phyloP scores from a whole-genome alignment of 2,888 invertebrate genomes.

The Ophonus ardosiacus region DNA sequence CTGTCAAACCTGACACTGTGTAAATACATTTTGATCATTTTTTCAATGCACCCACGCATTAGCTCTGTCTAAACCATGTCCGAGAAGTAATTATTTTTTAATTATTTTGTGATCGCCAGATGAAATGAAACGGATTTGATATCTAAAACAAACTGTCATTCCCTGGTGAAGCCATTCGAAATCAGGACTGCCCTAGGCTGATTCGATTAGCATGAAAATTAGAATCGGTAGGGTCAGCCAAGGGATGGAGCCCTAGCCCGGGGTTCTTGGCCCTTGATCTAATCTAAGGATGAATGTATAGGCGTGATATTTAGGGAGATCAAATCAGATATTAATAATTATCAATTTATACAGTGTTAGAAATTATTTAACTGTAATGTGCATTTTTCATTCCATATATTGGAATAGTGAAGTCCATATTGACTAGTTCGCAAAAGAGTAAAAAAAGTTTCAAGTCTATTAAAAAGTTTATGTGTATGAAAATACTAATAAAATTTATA shows the following conservation, averaged over 20 bases:
- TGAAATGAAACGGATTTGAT: constrained; percentile 31
- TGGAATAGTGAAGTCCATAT: too few species aligned
- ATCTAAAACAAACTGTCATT: constrained; percentile 46
- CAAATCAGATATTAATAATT: constrained; percentile 34
- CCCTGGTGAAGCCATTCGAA: not conserved
- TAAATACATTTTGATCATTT: not conserved
- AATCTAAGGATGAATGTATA: not conserved
- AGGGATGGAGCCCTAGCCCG: not conserved
- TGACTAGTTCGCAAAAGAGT: too few species aligned
- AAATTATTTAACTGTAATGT: not conserved
- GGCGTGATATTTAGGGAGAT: constrained; percentile 22
- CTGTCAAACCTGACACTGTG: not conserved
- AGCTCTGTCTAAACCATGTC: constrained; percentile 19
- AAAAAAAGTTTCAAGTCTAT: too few species aligned
- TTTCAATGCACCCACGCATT: constrained; percentile 9
- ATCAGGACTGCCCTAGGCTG: constrained; percentile 17
- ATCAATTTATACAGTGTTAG: not conserved
- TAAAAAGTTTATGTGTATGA: too few species aligned
- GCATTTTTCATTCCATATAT: too few species aligned
- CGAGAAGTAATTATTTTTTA: constrained; percentile 11
- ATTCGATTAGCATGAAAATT: constrained; percentile 53
- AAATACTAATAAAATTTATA: too few species aligned
- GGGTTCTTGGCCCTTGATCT: not conserved
- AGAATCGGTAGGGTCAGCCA: constrained; percentile 49
- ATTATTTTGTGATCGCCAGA: constrained; percentile 15